Conservation (phyloP, 2,888 invertebrate species). For the Danaus chrysippus region DNA sequence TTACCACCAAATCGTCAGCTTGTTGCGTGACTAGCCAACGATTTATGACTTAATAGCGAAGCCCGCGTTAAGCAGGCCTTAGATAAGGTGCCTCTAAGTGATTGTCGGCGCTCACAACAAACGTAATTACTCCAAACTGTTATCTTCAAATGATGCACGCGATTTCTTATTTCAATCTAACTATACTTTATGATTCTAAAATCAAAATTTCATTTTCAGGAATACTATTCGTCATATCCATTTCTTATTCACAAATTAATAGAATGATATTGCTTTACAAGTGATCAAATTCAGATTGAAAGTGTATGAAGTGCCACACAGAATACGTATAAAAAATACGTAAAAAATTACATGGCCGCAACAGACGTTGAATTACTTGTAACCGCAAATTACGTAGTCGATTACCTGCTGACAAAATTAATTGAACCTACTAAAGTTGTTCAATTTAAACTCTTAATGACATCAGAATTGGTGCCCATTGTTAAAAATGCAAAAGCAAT, state of each 20-base stretch:
- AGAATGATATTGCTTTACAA: too few species aligned
- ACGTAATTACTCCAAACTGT: slow-evolving; percentile 77
- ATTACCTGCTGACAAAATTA: slow-evolving; percentile 30
- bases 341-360: slow-evolving; percentile 13
- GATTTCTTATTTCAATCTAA: slow-evolving; percentile 64
- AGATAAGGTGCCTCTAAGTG: slow-evolving; percentile 78
- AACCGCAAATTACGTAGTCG: slow-evolving; percentile 29
- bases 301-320: neutral
- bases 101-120: slow-evolving; percentile 78
- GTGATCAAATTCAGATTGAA: too few species aligned
- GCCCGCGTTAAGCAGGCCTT: slow-evolving; percentile 75
- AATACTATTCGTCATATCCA: too few species aligned
- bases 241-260: too few species aligned
- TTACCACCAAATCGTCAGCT: slow-evolving; percentile 67
- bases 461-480: neutral
- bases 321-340: neutral
- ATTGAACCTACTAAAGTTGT: slow-evolving; percentile 25
- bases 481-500: neutral
- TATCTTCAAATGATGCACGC: slow-evolving; percentile 71
- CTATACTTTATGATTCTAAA: neutral
- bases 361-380: slow-evolving; percentile 26
- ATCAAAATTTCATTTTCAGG: neutral
- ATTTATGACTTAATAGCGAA: slow-evolving; percentile 78
- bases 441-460: slow-evolving; percentile 23
- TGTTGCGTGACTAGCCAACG: slow-evolving; percentile 69